Evolutionary conservation across 2,888 invertebrate genomes (phyloP).

Genomic region (Netelia inedita): DNA sequence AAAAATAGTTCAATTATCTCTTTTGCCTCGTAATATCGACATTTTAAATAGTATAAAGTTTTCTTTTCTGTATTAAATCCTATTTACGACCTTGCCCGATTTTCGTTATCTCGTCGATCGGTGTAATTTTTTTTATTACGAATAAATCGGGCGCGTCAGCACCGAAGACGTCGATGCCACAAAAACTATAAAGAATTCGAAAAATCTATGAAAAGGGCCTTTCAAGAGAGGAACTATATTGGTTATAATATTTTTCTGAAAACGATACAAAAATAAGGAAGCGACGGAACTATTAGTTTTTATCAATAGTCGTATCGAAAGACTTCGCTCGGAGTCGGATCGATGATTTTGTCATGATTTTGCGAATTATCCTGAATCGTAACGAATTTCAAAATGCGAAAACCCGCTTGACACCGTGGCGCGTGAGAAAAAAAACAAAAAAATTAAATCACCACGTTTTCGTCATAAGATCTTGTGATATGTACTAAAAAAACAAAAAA

Average conservation of each 20-base stretch:
- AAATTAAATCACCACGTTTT: constrained; percentile 11
- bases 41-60: constrained; percentile 60
- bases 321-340: neutral
- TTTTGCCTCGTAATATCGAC: constrained; percentile 54
- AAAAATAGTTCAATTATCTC: constrained; percentile 61
- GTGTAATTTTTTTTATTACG: too few relatives aligned
- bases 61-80: constrained; percentile 6
- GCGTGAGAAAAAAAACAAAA: neutral
- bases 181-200: neutral
- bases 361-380: neutral
- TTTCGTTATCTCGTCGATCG: neutral
- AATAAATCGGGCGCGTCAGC: constrained; percentile 45
- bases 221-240: too few relatives aligned
- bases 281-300: constrained; percentile 7
- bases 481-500: constrained; percentile 5
- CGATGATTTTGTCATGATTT: constrained; percentile 12
- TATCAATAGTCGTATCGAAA: constrained; percentile 13
- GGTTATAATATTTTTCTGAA: too few relatives aligned
- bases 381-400: too few relatives aligned
- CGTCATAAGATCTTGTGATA: constrained; percentile 14
- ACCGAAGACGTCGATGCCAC: constrained; percentile 63
- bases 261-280: neutral
- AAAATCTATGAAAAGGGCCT: too few relatives aligned
- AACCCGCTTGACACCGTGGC: too few relatives aligned
- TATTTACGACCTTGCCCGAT: constrained; percentile 39